These are phyloP conservation scores for Isotomurus palustris DNA, from an alignment of 2,888 invertebrate species.

Conservation along the genomic window DNA sequence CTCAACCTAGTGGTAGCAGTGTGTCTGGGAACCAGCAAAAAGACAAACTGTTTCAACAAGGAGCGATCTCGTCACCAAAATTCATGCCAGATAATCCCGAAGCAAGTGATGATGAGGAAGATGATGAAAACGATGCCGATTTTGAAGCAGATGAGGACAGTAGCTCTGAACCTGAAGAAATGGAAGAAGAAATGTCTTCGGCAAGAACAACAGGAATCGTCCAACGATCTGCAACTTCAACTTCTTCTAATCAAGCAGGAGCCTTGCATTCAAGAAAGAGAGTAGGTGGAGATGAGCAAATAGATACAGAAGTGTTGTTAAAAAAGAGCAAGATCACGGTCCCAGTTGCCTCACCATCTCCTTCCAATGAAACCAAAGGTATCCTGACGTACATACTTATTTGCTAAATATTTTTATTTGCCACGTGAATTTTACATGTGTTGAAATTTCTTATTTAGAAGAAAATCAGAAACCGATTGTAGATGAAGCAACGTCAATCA, in stretches of 20 bases:
- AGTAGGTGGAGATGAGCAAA: background rate
- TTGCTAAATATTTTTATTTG: too few relatives aligned
- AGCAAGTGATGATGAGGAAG: conserved; percentile 28
- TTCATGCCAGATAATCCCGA: conserved; percentile 11
- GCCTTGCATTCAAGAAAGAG: background rate
- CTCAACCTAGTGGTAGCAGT: background rate
- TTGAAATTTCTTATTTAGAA: too few relatives aligned
- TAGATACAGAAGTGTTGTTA: background rate
- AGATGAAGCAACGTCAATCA: too few relatives aligned
- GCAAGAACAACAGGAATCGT: conserved; percentile 36
- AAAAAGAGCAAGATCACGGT: conserved; percentile 7
- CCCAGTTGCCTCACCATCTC: background rate
- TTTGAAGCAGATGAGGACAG: conserved; percentile 31
- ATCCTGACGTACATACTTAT: too few relatives aligned
- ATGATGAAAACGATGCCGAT: conserved; percentile 39
- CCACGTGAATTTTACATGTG: too few relatives aligned
- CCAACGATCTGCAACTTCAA: background rate
- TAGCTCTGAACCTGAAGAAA: conserved; percentile 15
- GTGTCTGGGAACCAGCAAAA: too few relatives aligned
- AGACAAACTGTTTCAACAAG: background rate
- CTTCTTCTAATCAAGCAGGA: background rate
- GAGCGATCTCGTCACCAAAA: background rate
- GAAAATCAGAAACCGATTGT: too few relatives aligned
- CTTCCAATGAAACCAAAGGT: too few relatives aligned
- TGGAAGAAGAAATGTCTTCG: conserved; percentile 30